Evolutionary conservation across 2,113 vertebrate species (phyloP).

Genomic region (Turdus rufiventris): DNA sequence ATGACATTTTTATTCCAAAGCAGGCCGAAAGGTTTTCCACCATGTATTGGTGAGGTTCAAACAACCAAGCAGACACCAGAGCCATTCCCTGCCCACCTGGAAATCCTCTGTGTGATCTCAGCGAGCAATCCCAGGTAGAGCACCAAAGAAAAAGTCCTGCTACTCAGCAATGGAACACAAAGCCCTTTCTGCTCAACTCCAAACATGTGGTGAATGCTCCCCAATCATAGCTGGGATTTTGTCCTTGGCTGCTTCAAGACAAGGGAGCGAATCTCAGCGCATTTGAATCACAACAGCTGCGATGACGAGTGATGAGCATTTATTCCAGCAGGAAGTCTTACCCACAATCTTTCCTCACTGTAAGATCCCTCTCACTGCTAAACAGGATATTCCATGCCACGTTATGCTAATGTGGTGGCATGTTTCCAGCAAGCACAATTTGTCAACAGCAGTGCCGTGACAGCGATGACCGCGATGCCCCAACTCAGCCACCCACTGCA

Average conservation of each 20-base stretch:
- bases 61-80: not conserved
- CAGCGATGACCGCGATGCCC: fast-evolving
- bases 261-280: not conserved
- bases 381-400: not conserved
- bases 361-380: not conserved
- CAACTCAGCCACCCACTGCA: not conserved
- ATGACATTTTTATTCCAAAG: not conserved
- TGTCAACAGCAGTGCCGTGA: not conserved
- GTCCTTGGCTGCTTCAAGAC: not conserved
- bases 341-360: not conserved
- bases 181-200: not conserved
- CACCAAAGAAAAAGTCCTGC: not conserved
- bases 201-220: not conserved
- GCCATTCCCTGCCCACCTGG: not conserved
- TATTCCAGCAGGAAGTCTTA: constrained; percentile 5
- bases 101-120: not conserved
- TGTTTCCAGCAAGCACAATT: not conserved
- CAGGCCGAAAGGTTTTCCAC: not conserved
- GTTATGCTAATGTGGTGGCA: not conserved
- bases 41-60: not conserved
- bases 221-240: not conserved
- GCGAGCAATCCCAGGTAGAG: not conserved
- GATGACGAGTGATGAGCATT: not conserved
- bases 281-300: not conserved
- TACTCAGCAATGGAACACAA: not conserved